phyloP scores from a whole-genome alignment of 2,113 vertebrate species.

The Panthera leo region DNA sequence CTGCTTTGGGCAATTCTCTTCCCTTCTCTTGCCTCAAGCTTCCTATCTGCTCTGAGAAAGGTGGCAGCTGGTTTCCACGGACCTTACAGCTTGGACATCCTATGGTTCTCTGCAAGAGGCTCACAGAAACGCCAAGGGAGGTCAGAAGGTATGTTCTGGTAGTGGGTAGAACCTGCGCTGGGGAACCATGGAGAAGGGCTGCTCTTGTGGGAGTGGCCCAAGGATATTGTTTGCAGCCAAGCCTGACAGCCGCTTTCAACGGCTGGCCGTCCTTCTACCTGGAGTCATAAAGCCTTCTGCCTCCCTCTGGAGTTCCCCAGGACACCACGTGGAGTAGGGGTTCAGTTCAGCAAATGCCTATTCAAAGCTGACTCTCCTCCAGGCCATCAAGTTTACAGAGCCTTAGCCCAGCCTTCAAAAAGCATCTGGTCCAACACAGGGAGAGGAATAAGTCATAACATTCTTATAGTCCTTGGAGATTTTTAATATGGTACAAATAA shows the following conservation, averaged over 20 bases:
- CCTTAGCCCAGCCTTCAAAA: background rate
- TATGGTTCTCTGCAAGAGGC: background rate
- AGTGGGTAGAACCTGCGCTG: background rate
- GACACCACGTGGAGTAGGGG: background rate
- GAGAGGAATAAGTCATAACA: background rate
- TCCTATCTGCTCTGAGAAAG: background rate
- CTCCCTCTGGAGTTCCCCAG: background rate
- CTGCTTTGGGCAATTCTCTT: background rate
- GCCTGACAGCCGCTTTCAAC: background rate
- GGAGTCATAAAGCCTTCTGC: background rate
- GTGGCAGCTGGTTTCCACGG: background rate
- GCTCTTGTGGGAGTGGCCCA: too few relatives aligned
- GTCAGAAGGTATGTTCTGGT: background rate
- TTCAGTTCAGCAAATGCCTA: background rate
- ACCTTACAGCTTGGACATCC: background rate
- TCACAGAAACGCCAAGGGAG: background rate
- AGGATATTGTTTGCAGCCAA: background rate
- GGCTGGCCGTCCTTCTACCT: background rate
- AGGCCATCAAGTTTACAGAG: background rate
- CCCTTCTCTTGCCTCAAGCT: background rate
- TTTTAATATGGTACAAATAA: background rate
- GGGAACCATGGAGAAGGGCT: fast-evolving
- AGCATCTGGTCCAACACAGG: too few relatives aligned
- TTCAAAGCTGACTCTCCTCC: background rate
- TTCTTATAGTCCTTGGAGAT: background rate